Conservation (phyloP, 2,888 invertebrate species). For the Ecdyonurus torrentis region DNA sequence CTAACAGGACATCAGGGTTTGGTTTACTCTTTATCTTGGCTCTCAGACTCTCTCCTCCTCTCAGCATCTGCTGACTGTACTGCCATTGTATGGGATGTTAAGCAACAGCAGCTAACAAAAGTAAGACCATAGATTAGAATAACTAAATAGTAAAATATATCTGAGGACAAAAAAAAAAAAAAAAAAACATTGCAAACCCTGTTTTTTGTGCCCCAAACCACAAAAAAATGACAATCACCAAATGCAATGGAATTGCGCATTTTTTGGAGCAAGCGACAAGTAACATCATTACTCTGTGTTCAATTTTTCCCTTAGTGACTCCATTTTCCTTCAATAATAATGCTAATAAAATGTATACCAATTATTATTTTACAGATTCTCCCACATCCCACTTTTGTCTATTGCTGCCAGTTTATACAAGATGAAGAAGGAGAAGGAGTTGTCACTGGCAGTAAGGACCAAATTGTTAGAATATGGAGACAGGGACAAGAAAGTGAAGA, state of each 20-base stretch:
- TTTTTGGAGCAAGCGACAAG: too few relatives aligned
- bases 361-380: conserved; percentile 30
- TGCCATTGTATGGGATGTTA: conserved; percentile 38
- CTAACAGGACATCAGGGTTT: conserved; percentile 42
- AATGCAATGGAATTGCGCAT: too few relatives aligned
- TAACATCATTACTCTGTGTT: too few relatives aligned
- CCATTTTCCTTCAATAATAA: too few relatives aligned
- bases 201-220: too few relatives aligned
- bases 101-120: conserved; percentile 11
- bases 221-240: too few relatives aligned
- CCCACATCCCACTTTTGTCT: conserved; percentile 52
- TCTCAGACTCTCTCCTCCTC: conserved; percentile 32
- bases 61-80: conserved; percentile 54
- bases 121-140: too few relatives aligned
- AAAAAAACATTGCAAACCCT: too few relatives aligned
- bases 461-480: conserved; percentile 43
- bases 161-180: too few relatives aligned
- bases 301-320: too few relatives aligned
- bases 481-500: conserved; percentile 13
- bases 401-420: conserved; percentile 39
- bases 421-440: conserved; percentile 27
- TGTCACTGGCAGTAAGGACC: conserved; percentile 47
- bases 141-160: too few relatives aligned
- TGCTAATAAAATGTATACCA: too few relatives aligned
- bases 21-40: conserved; percentile 46